Evolutionary conservation across 2,797 vertebrate genomes (phyloP).

Genomic region (Sus cebifrons): DNA sequence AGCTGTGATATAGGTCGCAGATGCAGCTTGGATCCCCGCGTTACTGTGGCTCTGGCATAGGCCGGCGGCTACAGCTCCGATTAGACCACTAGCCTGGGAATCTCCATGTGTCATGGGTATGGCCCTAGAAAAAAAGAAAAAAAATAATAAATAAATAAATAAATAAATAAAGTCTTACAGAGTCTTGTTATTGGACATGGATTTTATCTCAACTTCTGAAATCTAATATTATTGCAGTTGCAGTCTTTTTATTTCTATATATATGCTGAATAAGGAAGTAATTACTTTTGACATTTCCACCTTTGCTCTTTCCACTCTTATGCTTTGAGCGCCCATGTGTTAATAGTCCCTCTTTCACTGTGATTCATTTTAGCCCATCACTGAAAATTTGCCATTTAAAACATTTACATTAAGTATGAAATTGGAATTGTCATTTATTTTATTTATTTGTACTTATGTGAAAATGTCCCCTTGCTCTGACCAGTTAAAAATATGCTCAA

Average conservation of each 20-base stretch:
- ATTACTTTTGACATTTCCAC: slow-evolving; percentile 53
- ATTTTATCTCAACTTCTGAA: slow-evolving; percentile 48
- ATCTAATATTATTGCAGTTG: not conserved
- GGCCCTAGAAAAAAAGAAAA: too few relatives aligned
- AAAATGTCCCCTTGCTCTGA: not conserved
- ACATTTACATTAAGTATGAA: slow-evolving; percentile 33
- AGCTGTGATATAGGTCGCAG: too few relatives aligned
- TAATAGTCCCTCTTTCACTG: slow-evolving; percentile 3
- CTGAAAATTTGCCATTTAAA: slow-evolving; percentile 62
- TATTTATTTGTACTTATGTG: not conserved
- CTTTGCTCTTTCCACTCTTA: slow-evolving; percentile 23
- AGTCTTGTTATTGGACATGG: not conserved
- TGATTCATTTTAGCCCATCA: slow-evolving; percentile 47
- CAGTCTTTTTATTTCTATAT: slow-evolving; percentile 35
- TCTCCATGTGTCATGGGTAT: too few relatives aligned
- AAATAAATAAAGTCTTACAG: not conserved
- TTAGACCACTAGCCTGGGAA: too few relatives aligned
- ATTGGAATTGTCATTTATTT: slow-evolving; percentile 54
- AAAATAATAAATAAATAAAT: too few relatives aligned
- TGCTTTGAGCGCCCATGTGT: slow-evolving; percentile 35
- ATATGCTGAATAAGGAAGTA: not conserved
- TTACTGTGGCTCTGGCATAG: too few relatives aligned
- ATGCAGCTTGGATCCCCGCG: too few relatives aligned
- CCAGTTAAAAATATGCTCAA: slow-evolving; percentile 34
- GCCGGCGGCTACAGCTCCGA: too few relatives aligned